phyloP scores from a whole-genome alignment of 2,113 vertebrate genomes.

The Eleginops maclovinus region DNA sequence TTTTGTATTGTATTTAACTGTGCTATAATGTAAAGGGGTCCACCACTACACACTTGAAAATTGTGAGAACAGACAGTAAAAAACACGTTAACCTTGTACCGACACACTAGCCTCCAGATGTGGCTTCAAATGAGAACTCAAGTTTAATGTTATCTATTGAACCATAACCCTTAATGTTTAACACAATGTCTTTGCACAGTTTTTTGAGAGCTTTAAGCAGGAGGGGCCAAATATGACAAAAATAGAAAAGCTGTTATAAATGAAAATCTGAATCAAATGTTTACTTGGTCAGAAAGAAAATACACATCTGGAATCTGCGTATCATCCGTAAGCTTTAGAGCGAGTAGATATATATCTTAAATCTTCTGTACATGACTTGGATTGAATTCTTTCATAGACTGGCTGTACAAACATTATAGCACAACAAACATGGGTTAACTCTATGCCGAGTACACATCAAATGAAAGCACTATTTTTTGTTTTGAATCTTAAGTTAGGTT shows the following conservation, averaged over 20 bases:
- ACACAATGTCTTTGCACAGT: neutral
- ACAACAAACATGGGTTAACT: constrained; percentile 10
- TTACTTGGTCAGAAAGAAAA: constrained; percentile 31
- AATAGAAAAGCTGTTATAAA: neutral
- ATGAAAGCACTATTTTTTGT: constrained; percentile 4
- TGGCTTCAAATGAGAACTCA: constrained; percentile 5
- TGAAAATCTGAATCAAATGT: constrained; percentile 28
- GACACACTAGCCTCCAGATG: constrained; percentile 9
- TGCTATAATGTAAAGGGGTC: constrained; percentile 21
- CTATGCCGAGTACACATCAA: constrained; percentile 2
- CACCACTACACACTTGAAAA: constrained; percentile 9
- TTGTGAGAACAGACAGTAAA: too few relatives aligned
- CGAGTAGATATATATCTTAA: constrained; percentile 17
- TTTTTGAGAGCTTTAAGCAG: constrained; percentile 12
- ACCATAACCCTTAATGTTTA: neutral
- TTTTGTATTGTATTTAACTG: neutral
- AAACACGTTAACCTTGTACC: neutral
- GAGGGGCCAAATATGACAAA: neutral
- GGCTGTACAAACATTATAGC: constrained; percentile 7
- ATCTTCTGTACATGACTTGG: constrained; percentile 26
- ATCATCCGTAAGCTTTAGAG: constrained; percentile 22
- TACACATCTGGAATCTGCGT: constrained; percentile 28
- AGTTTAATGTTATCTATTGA: neutral
- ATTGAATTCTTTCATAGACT: neutral
- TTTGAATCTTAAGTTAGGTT: constrained; percentile 6